Evolutionary conservation across 2,113 vertebrate genomes (phyloP).

Genomic region (Cervus canadensis): DNA sequence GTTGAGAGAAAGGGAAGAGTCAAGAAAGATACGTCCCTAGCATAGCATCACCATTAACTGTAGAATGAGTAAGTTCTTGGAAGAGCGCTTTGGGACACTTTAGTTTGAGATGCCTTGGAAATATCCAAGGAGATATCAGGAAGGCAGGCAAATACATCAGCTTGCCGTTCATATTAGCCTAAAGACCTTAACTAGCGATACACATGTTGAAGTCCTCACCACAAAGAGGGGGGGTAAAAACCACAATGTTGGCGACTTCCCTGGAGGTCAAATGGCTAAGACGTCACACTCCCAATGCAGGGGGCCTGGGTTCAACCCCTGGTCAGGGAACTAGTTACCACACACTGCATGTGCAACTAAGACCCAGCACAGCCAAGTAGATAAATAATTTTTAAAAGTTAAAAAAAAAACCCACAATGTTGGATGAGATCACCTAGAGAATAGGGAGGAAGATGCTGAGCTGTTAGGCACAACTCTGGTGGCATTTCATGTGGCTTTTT

Average conservation of each 20-base stretch:
- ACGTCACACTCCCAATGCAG: not conserved
- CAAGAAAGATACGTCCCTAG: not conserved
- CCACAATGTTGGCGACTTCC: not conserved
- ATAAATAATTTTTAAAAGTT: not conserved
- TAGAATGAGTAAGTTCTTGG: not conserved
- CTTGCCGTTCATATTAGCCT: not conserved
- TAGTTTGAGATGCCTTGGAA: not conserved
- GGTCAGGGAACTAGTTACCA: not conserved
- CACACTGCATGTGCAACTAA: not conserved
- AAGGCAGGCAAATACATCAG: not conserved
- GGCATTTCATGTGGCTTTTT: not conserved
- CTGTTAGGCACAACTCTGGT: not conserved
- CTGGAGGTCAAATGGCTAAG: not conserved
- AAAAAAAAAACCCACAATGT: not conserved
- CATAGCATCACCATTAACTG: not conserved
- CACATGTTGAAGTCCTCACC: not conserved
- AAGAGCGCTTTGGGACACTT: not conserved
- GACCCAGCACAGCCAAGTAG: not conserved
- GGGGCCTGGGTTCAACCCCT: not conserved
- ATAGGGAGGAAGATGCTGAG: not conserved
- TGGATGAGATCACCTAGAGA: not conserved
- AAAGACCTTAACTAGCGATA: not conserved
- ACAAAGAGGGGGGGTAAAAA: not conserved
- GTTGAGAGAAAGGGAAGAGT: not conserved
- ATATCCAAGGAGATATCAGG: not conserved